Base-by-base conservation (phyloP, 2,888 invertebrate species). In the Rhimphoctona megacephalus region DNA sequence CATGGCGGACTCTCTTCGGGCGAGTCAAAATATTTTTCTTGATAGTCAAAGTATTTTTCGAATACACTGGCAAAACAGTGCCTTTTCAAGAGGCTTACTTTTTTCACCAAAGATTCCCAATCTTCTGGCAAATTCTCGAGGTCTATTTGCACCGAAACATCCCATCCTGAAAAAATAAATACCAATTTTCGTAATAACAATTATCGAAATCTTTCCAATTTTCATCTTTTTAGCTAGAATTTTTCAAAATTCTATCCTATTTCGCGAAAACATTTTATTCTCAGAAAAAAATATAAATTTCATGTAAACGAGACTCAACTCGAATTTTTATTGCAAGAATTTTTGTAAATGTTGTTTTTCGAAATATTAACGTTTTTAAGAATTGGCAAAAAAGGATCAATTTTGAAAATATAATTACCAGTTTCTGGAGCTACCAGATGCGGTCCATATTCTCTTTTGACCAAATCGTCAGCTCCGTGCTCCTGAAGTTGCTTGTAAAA, bases 1-100 rank as follows among this genome's bases (percentile, higher is more conserved):
- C 97, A 97, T 92, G 98, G 97, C 1, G 98, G 99, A 83, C 89
- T 90, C 91, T 97, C 96, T 94, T 98, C 98, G 94, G 99, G 99
- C 94, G 98, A 98, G 94, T 99, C 97, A 95, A 99, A 99, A 95
- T 99, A 99, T 90, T 97, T 96, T 94, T 99, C 98, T 95, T 99
- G 99, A 95, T 98, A 98, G 94, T 99, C 97, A 95, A 99, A 99
- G 95, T 99, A 99, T 94, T 99, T 99, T 95, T 99, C 99, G 95
- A 99, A 99, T 86, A 99, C 99, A 22, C 99, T 99, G 69, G 99
- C 99, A 95, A 99, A 99, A 95, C 99, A 99, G 95, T 99, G 98
- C 92, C 99, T 96, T 95, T 99, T 99, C 88, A 99, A 95, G 81
- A 99, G 96, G 30, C 99, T 98, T 90, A 99, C 97, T 95, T 98